Conservation (phyloP, 2,888 invertebrate species). For the Oscheius myriophilus region DNA sequence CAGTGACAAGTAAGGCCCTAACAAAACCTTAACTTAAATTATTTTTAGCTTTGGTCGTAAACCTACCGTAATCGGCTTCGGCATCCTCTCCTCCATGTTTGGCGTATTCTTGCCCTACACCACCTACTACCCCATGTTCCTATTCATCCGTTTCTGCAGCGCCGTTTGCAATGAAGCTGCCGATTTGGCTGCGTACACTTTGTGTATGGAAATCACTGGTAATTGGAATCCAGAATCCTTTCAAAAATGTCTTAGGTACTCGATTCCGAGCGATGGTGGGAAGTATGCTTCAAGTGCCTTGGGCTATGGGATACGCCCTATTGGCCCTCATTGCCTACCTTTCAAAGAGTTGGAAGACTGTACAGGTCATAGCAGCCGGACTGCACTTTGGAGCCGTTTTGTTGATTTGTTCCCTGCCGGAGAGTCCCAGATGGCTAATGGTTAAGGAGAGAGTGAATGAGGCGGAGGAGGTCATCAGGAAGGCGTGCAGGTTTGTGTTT, state of each 20-base stretch:
- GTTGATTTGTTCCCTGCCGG: conserved; percentile 69
- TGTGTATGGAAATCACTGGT: conserved; percentile 71
- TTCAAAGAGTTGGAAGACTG: conserved; percentile 68
- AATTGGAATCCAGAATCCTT: neutral
- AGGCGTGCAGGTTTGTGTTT: conserved; percentile 61
- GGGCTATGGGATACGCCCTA: conserved; percentile 70
- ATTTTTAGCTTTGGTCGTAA: conserved; percentile 68
- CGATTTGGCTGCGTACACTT: conserved; percentile 69
- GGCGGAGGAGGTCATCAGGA: conserved; percentile 69
- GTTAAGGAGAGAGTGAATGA: conserved; percentile 67
- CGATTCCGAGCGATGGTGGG: conserved; percentile 70
- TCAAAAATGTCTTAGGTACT: conserved; percentile 35
- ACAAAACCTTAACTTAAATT: neutral
- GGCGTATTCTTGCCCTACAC: conserved; percentile 69
- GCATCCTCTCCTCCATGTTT: conserved; percentile 69
- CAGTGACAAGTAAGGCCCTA: conserved; percentile 56
- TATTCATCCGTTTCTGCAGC: conserved; percentile 61
- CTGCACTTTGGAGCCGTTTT: conserved; percentile 68
- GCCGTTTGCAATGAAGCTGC: conserved; percentile 69
- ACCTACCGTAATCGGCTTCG: conserved; percentile 70
- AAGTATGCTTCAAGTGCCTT: conserved; percentile 69
- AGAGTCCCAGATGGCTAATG: conserved; percentile 69
- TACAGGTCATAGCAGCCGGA: conserved; percentile 68
- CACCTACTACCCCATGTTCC: conserved; percentile 64
- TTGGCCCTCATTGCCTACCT: conserved; percentile 70